Percentiles rank a stretch among this genome's conserved stretches.
phyloP scores from a whole-genome alignment of 2,113 vertebrate genomes.

The Rhinichthys klamathensis region DNA sequence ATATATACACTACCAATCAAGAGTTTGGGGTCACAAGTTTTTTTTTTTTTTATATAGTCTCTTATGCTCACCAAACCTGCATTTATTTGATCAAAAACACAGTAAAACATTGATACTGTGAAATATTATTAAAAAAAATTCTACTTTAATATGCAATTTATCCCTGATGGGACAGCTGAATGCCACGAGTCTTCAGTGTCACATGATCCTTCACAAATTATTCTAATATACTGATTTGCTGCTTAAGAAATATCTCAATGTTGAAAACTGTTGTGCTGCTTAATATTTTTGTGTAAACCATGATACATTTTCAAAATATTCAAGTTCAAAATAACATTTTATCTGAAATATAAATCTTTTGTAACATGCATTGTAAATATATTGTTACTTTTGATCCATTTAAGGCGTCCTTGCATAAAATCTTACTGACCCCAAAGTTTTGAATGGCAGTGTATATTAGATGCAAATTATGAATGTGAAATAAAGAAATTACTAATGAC shows the following conservation, averaged over 20 bases:
- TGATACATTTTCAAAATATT: too few relatives aligned
- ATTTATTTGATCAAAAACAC: not conserved
- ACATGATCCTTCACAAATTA: not conserved
- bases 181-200: not conserved
- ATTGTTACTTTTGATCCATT: not conserved
- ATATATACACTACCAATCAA: not conserved
- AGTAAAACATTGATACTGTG: not conserved
- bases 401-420: not conserved
- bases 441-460: not conserved
- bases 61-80: not conserved
- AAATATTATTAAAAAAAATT: not conserved
- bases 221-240: not conserved
- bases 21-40: not conserved
- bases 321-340: too few relatives aligned
- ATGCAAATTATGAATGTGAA: not conserved
- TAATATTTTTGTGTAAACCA: not conserved
- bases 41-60: rapidly evolving
- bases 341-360: not conserved
- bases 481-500: too few relatives aligned
- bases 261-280: not conserved
- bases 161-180: not conserved
- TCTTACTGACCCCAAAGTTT: not conserved
- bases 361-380: too few relatives aligned
- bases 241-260: not conserved
- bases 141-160: not conserved